phyloP scores from a whole-genome alignment of 2,888 invertebrate species.

The Odontothrips loti region DNA sequence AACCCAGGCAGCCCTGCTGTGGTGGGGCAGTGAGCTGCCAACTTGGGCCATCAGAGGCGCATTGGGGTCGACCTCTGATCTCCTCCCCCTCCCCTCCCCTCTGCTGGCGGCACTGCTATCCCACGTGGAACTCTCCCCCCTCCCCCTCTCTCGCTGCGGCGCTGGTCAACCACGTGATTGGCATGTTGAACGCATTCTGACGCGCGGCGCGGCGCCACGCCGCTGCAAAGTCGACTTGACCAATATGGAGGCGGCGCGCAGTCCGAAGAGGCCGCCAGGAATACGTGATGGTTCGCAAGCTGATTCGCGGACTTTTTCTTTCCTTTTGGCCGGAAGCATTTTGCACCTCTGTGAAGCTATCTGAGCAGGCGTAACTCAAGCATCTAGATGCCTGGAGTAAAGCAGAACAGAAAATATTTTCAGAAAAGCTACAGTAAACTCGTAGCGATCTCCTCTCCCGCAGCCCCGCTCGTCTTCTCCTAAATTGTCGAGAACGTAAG shows the following conservation, averaged over 20 bases:
- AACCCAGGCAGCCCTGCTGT: no score
- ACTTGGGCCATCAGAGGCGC: conserved; percentile 22
- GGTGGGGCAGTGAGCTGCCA: neutral
- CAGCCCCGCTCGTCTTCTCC: no score
- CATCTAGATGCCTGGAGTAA: no score
- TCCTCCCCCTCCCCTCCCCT: neutral
- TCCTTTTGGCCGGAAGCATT: neutral
- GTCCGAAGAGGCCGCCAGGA: no score
- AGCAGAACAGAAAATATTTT: no score
- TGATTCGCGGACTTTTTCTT: neutral
- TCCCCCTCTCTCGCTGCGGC: neutral
- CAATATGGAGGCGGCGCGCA: neutral
- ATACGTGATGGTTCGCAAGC: no score
- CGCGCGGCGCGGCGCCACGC: neutral
- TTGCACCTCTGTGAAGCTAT: no score
- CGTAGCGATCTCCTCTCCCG: no score
- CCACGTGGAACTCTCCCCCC: neutral
- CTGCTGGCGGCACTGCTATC: no score
- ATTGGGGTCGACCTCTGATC: neutral
- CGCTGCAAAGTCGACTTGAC: neutral
- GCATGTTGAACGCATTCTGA: neutral
- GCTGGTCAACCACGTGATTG: conserved; percentile 3
- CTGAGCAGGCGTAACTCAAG: no score
- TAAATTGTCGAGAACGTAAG: no score
- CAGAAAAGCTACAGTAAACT: no score